Conservation (phyloP, 92 coral and sea anemone species). For the Palythoa heliodiscus region DNA sequence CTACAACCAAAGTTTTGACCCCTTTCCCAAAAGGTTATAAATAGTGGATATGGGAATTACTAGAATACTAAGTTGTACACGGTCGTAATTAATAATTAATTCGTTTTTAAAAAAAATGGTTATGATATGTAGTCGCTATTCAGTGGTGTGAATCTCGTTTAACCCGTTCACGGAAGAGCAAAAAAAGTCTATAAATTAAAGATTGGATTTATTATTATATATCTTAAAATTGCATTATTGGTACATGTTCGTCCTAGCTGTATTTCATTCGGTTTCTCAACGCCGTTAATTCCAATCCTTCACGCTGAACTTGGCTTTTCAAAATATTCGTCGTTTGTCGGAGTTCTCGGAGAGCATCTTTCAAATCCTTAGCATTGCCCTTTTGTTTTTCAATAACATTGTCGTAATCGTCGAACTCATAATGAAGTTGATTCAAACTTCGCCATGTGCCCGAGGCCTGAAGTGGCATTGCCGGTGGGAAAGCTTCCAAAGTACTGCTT, state of each 20-base stretch:
- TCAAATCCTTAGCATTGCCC: slow-evolving; percentile 4
- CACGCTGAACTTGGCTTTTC: slow-evolving; percentile 21
- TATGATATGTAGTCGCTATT: no score
- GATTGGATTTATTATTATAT: no score
- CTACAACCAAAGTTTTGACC: no score
- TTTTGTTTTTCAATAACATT: slow-evolving; percentile 38
- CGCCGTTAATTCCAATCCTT: slow-evolving; percentile 27
- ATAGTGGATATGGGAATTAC: no score
- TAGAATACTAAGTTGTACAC: no score
- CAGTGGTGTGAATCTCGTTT: no score
- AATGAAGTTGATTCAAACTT: slow-evolving; percentile 33
- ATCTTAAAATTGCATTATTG: not conserved
- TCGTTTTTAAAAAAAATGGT: no score
- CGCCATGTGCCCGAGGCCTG: slow-evolving; percentile 47
- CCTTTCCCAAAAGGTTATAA: no score
- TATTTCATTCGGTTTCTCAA: slow-evolving; percentile 29
- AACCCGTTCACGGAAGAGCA: no score
- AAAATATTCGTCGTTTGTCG: slow-evolving; percentile 18
- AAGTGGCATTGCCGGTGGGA: slow-evolving; percentile 8
- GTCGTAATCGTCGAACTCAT: slow-evolving; percentile 39
- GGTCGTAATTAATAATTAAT: no score
- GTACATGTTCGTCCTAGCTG: not conserved
- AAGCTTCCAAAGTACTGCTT: not conserved
- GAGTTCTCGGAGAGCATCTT: slow-evolving; percentile 34
- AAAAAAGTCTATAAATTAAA: no score